Evolutionary conservation across 2,113 vertebrate species (phyloP), one percentile per base, ranked within the genome.

Genomic region (Melanostigma gelatinosum): DNA sequence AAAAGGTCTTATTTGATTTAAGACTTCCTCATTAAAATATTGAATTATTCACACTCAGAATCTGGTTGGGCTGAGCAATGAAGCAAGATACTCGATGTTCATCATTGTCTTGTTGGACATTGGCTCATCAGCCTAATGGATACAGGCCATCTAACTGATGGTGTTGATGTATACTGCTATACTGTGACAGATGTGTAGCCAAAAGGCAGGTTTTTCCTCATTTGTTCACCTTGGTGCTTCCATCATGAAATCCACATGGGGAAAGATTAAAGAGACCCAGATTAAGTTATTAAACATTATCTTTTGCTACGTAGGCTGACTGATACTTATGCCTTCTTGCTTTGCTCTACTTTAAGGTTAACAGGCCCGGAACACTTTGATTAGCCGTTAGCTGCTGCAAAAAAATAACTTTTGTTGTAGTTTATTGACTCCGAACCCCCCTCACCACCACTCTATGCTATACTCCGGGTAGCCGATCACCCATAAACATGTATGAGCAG

Each of bases 1-100:
- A 15, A n/a, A 72, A 64, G 46, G 22, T 32, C 27, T 64, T 44
- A 73, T 66, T 64, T 38, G 42, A 73, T 54, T 69, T 38, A 32
- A n/a, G 34, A 64, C 18, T 76, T 79, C 16, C 34, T 58, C 29
- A 9, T 60, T 66, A 38, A 38, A 50, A 18, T 6, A 34, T 68
- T 52, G 0, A 32, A 75, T 55, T 16, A 52, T 42, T 27, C 6
- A 44, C 20, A 24, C 24, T 9, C 3, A 66, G 40, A 15, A 42
- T 65, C 16, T 24, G 24, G 3, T 55, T 29, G 24, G 6, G 24
- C 34, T 64, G 18, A 32, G 32, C 32, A 24, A 2, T 52, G 29
- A 74, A 13, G 24, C n/a, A 3, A 6, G 5, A 68, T 9, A 34
- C 18, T 79, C 24, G 40, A 22, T 29, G 62, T 29, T n/a, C 13